Conservation (phyloP, 2,888 invertebrate species). For the Bimastos eiseni region DNA sequence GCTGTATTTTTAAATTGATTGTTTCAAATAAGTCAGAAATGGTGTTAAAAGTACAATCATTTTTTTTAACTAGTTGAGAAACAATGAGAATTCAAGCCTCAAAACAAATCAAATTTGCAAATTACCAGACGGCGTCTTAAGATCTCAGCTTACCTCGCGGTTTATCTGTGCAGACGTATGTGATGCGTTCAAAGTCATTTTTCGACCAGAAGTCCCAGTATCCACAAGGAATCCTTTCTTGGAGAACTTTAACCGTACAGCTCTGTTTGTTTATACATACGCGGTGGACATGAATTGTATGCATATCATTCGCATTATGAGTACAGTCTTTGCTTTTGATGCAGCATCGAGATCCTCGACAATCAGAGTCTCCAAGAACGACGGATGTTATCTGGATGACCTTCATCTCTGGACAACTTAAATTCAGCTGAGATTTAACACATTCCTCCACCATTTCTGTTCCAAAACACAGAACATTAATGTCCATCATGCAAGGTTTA, state of each 20-base stretch:
- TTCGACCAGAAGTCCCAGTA: not conserved
- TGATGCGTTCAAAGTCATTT: conserved; percentile 15
- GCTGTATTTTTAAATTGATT: too few relatives aligned
- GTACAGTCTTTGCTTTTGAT: not conserved
- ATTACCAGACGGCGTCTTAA: too few relatives aligned
- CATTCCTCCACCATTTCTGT: not conserved
- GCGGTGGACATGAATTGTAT: not conserved
- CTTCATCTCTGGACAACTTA: not conserved
- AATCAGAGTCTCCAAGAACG: not conserved
- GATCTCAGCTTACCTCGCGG: not conserved
- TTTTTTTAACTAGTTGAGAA: too few relatives aligned
- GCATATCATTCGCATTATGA: not conserved
- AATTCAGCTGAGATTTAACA: not conserved
- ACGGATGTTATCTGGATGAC: not conserved
- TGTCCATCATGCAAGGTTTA: too few relatives aligned
- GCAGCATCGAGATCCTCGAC: not conserved
- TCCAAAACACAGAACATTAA: not conserved
- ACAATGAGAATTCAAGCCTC: too few relatives aligned
- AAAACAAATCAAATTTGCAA: too few relatives aligned
- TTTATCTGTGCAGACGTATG: not conserved
- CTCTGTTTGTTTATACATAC: not conserved
- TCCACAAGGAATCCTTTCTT: not conserved
- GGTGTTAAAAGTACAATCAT: too few relatives aligned
- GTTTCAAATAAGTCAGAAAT: too few relatives aligned
- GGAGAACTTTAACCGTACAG: not conserved